phyloP scores from a whole-genome alignment of 2,113 vertebrate species.

The Sisor rabdophorus region DNA sequence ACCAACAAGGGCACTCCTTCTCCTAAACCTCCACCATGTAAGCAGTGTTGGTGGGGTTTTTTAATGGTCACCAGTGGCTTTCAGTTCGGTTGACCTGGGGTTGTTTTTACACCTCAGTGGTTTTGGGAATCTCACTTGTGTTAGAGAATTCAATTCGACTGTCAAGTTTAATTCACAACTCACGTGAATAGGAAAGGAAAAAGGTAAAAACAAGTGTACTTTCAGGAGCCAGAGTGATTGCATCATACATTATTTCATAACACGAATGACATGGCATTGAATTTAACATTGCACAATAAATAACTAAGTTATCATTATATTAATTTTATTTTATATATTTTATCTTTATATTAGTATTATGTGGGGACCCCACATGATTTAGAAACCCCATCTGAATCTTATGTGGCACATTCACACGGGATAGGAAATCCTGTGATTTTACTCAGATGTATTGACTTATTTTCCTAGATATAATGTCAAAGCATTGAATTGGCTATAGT shows the following conservation, averaged over 20 bases:
- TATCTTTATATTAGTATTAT: too few species aligned
- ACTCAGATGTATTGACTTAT: too few species aligned
- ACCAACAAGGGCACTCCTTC: slow-evolving; percentile 1
- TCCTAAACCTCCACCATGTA: not conserved
- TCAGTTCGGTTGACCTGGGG: not conserved
- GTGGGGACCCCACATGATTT: too few species aligned
- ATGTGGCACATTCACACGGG: too few species aligned
- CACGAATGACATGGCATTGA: not conserved
- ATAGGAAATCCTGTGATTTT: too few species aligned
- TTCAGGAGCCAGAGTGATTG: not conserved
- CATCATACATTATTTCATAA: not conserved
- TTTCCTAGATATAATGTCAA: too few species aligned
- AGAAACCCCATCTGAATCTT: too few species aligned
- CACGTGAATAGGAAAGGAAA: not conserved
- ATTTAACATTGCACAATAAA: too few species aligned
- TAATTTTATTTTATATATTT: too few species aligned
- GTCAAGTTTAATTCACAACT: not conserved
- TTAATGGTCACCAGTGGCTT: not conserved
- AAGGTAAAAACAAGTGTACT: not conserved
- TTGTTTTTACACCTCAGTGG: slow-evolving; percentile 12
- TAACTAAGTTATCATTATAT: too few species aligned
- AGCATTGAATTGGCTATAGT: too few species aligned
- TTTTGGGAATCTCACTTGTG: not conserved
- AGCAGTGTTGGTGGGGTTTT: not conserved
- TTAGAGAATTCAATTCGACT: not conserved